Evolutionary conservation across 2,113 vertebrate genomes (phyloP).

Genomic region (Oplegnathus fasciatus): DNA sequence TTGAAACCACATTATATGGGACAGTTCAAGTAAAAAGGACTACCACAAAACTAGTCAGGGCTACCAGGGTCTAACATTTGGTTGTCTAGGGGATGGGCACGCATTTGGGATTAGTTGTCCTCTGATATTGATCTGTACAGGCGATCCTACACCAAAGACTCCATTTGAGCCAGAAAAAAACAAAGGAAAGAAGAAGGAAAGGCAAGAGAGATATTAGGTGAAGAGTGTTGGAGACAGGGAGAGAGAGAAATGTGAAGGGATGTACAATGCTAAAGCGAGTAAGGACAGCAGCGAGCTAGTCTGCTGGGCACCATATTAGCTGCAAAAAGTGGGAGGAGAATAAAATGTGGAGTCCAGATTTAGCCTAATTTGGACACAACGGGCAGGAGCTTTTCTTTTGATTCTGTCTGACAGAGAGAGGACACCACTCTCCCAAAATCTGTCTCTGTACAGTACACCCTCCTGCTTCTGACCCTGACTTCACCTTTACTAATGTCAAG

Average conservation of each 20-base stretch:
- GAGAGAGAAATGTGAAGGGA: background rate
- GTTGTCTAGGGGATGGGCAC: background rate
- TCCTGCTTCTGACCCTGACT: slow-evolving; percentile 35
- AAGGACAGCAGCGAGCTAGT: background rate
- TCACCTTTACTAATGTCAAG: slow-evolving; percentile 29
- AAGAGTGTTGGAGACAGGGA: background rate
- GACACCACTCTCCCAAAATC: slow-evolving; percentile 4
- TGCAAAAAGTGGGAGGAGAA: background rate
- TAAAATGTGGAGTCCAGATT: slow-evolving; percentile 52
- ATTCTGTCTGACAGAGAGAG: slow-evolving; percentile 39
- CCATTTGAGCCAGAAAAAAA: background rate
- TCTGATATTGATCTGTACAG: background rate
- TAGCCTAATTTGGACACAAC: slow-evolving; percentile 70
- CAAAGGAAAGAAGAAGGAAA: background rate
- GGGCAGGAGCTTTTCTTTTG: slow-evolving; percentile 25
- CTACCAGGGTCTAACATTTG: background rate
- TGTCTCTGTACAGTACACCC: background rate
- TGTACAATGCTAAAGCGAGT: background rate
- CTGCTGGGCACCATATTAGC: background rate
- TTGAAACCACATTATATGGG: background rate
- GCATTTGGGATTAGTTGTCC: background rate
- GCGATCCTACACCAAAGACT: background rate
- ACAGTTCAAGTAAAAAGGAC: background rate
- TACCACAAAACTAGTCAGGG: background rate
- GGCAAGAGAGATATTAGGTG: background rate